These are phyloP conservation scores for Rotaria macrura DNA, from an alignment of 2,888 invertebrate genomes.

Conservation along the genomic window DNA sequence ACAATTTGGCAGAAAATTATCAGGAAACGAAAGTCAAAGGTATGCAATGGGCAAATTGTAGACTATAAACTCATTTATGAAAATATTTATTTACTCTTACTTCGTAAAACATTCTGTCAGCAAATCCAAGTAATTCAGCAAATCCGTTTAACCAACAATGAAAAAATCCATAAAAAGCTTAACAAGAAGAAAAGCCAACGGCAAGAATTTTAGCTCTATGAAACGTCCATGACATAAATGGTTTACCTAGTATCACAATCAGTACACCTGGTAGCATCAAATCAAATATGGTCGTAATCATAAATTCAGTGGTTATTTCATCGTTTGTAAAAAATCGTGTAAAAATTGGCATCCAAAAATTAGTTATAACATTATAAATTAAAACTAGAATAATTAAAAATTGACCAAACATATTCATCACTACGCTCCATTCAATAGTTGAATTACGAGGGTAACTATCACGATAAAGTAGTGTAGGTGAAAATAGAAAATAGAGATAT, in stretches of 20 bases:
- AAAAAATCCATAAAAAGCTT: conserved; percentile 68
- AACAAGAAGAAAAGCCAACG: background rate
- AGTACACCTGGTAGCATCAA: conserved; percentile 64
- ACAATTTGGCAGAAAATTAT: no score
- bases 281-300: conserved; percentile 58
- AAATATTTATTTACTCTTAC: conserved; percentile 37
- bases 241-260: conserved; percentile 50
- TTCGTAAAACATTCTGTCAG: conserved; percentile 70
- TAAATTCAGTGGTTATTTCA: conserved; percentile 44
- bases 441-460: conserved; percentile 63
- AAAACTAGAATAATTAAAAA: conserved; percentile 67
- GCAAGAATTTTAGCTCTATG: no score
- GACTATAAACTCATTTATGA: no score
- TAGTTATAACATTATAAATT: conserved; percentile 67
- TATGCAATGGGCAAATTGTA: no score
- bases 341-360: conserved; percentile 63
- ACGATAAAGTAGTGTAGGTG: conserved; percentile 72
- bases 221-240: background rate
- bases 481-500: conserved; percentile 73
- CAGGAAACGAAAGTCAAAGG: no score
- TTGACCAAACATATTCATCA: conserved; percentile 62
- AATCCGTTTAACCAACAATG: conserved; percentile 84
- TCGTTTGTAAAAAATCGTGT: conserved; percentile 45
- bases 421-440: conserved; percentile 63
- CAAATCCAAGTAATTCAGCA: conserved; percentile 75